Base-by-base conservation (phyloP, 2,888 invertebrate species). In the Cheilosia vulpina region DNA sequence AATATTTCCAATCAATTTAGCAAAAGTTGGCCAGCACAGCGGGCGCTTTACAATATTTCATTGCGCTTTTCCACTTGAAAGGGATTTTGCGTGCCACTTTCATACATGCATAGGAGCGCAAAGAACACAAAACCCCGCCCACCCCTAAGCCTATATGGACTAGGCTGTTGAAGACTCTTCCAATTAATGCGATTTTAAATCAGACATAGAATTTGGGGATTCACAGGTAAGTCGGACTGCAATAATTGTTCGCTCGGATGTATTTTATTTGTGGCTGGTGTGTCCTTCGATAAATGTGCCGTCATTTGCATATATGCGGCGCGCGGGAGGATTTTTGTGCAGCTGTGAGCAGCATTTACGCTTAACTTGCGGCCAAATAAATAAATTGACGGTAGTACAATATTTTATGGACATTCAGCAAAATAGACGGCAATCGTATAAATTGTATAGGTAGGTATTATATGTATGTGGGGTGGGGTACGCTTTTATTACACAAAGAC, bases 1-100 rank as follows among this genome's bases (percentile, higher is more conserved):
- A 76, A 81, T 76, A 76, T 76, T 81, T 81, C 81, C 81, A 76
- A 81, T 81, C 81, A 81, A 81, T 81, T 81, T 69, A 81, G 24
- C 52, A 9, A 47, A 17, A 47, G 15, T 15, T 15, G 21, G 6
- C 13, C 21, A 19, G 21, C 50, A 50, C 17, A 7, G 11, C 24
- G 52, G 21, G 38, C 19, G 24, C 4, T 41, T 27, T 11, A n/a
- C 6, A 53, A 15, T 62, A 53, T 77, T 53, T 45, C 19, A 60
- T 41, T 62, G 63, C 57, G 31, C 38, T 71, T 78, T 78, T 63
- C 24, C 63, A 71, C 63, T 78, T 57, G 62, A 50, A 41, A 71
- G 24, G 62, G 17, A 11, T 71, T 78, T 57, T n/a, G 24, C 43
- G 43, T n/a, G 45, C 53, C 43, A 53, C 62, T n/a, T 45, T 45